Base-by-base conservation (phyloP, 2,888 invertebrate species). In the Dyspetes luteomarginatus region DNA sequence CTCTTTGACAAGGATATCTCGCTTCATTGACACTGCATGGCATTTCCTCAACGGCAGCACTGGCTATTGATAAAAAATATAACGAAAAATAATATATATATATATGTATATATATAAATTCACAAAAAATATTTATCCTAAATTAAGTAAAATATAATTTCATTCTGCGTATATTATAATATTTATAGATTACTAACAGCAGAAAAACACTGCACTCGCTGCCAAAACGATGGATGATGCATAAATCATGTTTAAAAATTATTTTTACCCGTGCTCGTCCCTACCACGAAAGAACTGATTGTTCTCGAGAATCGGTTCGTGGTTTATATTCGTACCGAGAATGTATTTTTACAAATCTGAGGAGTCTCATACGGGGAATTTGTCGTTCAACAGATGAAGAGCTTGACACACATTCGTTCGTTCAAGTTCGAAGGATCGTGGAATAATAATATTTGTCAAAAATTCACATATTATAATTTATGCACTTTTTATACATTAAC, bases 1-100 rank as follows among this genome's bases (percentile, higher is more conserved):
- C 56, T 50, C 24, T 58, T 71, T 71, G 71, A 50, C 77, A 78
- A 41, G 65, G 41, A 41, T 58, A 72, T 30, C 9, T 41, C 1
- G 50, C 71, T 24, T 78, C 77, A 43, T 65, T 58, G 9, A 43
- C 28, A 52, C 58, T 45, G 67, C 62, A 60, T n/a, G 17, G 73
- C 2, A 19, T 15, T 9, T 48, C 56, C 62, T 56, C 15, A 9
- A 41, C 19, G 17, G 19, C 30, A 43, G 60, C 60, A 9, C 36
- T 48, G 3, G 56, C 64, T 62, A 36, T 5, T 28, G 5, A 36
- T 5, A 36, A 36, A 36, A 36, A 36, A 36, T 9, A 36, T 5
- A n/a, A n/a, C n/a, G 0, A 36, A 36, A 36, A 3, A 36, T 19
- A 2, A 5, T 3, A 17, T 15, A 15, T 45, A 3, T 15, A 9